Conservation (phyloP, 2,113 vertebrate species). For the Paradoxurus hermaphroditus region DNA sequence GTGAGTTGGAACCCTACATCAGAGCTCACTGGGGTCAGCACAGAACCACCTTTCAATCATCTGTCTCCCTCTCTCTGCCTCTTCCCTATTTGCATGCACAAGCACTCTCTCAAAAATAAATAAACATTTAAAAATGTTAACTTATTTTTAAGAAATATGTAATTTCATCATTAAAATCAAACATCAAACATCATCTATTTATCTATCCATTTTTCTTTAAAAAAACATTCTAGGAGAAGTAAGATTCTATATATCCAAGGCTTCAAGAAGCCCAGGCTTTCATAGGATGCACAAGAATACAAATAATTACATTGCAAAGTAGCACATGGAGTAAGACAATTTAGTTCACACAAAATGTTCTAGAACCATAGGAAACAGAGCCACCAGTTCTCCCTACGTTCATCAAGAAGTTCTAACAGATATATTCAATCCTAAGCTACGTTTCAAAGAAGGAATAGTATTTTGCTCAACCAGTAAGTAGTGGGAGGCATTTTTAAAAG, state of each 20-base stretch:
- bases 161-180: not conserved
- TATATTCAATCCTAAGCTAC: not conserved
- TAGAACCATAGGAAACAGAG: not conserved
- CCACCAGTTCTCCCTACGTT: not conserved
- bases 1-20: no score
- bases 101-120: no score
- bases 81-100: no score
- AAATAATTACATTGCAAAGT: not conserved
- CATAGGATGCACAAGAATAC: not conserved
- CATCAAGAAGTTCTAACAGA: not conserved
- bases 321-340: not conserved
- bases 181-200: not conserved
- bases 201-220: not conserved
- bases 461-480: not conserved
- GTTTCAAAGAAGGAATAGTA: not conserved
- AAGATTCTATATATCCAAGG: not conserved
- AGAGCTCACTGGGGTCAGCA: no score
- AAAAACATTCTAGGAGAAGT: not conserved
- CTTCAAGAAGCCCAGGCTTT: not conserved
- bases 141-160: not conserved
- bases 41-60: no score
- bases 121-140: not conserved
- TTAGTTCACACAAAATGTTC: not conserved
- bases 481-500: not conserved
- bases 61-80: no score